Conservation (phyloP, 2,797 vertebrate genomes). For the Salmo trutta region DNA sequence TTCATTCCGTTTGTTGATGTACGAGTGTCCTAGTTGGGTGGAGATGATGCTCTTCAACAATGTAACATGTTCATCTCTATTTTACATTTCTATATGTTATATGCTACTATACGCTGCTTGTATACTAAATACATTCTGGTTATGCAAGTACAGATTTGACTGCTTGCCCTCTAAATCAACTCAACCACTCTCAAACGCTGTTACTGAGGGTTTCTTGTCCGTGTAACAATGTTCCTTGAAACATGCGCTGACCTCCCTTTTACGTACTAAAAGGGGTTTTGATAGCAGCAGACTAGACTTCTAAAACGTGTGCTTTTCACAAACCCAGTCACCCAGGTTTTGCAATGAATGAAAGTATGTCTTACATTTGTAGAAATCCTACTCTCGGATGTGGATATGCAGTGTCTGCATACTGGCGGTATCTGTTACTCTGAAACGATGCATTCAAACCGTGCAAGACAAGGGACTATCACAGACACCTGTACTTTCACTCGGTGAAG, state of each 20-base stretch:
- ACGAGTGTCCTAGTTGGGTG: background rate
- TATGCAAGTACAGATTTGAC: background rate
- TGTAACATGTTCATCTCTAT: no score
- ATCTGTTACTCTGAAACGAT: slow-evolving; percentile 46
- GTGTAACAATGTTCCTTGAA: background rate
- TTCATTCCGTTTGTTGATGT: background rate
- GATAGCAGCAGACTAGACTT: background rate
- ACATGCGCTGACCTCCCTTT: background rate
- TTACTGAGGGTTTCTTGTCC: background rate
- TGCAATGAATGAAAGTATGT: background rate
- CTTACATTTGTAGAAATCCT: background rate
- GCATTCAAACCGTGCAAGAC: slow-evolving; percentile 52
- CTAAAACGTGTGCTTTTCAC: background rate
- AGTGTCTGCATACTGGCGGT: background rate
- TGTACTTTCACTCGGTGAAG: slow-evolving; percentile 20
- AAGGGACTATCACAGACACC: slow-evolving; percentile 68
- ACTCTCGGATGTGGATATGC: background rate
- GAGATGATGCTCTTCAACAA: background rate
- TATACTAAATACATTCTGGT: background rate
- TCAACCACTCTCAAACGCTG: background rate
- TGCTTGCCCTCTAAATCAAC: background rate
- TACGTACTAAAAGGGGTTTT: background rate
- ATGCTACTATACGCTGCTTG: background rate
- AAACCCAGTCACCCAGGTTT: background rate
- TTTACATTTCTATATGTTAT: background rate